Conservation (phyloP, 2,888 invertebrate species). For the Catocala sponsa region DNA sequence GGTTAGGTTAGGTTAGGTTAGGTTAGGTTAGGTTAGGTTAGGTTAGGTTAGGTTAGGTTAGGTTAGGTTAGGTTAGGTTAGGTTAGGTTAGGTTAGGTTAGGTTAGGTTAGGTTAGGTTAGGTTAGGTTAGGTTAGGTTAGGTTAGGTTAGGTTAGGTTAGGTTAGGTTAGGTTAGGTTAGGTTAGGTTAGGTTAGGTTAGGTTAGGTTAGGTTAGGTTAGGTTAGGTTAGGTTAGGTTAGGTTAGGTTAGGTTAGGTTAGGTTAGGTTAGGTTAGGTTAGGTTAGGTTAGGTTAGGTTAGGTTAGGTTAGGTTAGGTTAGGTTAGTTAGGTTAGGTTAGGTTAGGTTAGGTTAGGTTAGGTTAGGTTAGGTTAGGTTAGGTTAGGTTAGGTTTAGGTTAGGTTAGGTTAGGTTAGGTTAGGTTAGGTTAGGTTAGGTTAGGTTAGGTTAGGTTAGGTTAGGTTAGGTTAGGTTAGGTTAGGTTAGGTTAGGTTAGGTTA, state of each 20-base stretch:
- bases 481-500: conserved; percentile 54
- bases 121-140: conserved; percentile 36
- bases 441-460: conserved; percentile 47
- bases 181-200: conserved; percentile 29
- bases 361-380: conserved; percentile 47
- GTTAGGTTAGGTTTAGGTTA: conserved; percentile 46
- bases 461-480: conserved; percentile 54
- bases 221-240: conserved; percentile 39
- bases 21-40: conserved; percentile 43
- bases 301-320: conserved; percentile 23
- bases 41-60: conserved; percentile 43
- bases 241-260: conserved; percentile 47
- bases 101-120: conserved; percentile 38
- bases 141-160: conserved; percentile 26
- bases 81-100: conserved; percentile 40
- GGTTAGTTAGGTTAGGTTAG: conserved; percentile 32
- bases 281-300: conserved; percentile 42
- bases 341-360: conserved; percentile 38
- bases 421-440: conserved; percentile 49
- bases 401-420: conserved; percentile 52
- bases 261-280: conserved; percentile 34
- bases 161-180: conserved; percentile 38
- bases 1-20: conserved; percentile 51
- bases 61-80: conserved; percentile 37
- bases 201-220: conserved; percentile 34